Base-by-base conservation (phyloP, 1,140 invertebrate genomes). In the Musca domestica region DNA sequence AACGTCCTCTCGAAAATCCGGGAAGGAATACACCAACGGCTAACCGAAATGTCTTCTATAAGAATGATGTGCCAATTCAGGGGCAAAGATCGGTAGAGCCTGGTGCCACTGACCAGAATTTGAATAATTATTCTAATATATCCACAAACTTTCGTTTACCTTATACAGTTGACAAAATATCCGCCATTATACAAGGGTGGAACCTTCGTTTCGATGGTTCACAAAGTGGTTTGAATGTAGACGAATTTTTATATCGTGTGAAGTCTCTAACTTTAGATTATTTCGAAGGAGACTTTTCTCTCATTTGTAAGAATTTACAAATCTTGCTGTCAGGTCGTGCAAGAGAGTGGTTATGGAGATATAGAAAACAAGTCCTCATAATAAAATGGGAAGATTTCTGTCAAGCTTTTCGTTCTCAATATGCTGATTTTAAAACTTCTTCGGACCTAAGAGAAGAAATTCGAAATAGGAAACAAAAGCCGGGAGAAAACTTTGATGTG, bases 161-260 rank as follows among this genome's bases (percentile, higher is more conserved):
- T 2, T 22, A 27, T 41, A 41, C 34, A 10, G 34, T 41, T 10
- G 34, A 41, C 34, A 56, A 56, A 25, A 15, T 25, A 15, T 25
- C 52, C 2, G 14, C 52, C 2, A 23, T 56, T 22, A 56, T 56
- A n/a, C 52, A 56, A 22, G 25, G 52, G 4, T 56, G 52, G 52
- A 56, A 56, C 10, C 22, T 56, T 14, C 22, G 52, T 20, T 56
- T 56, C 12, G 52, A 56, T 56, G 52, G 52, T 25, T 56, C 52
- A 2, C 15, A 22, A 3, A 56, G 25, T 25, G 52, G 52, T 25
- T 25, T 56, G 12, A 20, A n/a, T 1, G 22, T 22, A 5, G 58
- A 63, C 0, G 41, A 63, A 20, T 63, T 63, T n/a, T 17, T 63
- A 14, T 63, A 63, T 41, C 6, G 58, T 19, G 27, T 63, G 23